phyloP scores from a whole-genome alignment of 2,113 vertebrate genomes.

The Prionailurus bengalensis region DNA sequence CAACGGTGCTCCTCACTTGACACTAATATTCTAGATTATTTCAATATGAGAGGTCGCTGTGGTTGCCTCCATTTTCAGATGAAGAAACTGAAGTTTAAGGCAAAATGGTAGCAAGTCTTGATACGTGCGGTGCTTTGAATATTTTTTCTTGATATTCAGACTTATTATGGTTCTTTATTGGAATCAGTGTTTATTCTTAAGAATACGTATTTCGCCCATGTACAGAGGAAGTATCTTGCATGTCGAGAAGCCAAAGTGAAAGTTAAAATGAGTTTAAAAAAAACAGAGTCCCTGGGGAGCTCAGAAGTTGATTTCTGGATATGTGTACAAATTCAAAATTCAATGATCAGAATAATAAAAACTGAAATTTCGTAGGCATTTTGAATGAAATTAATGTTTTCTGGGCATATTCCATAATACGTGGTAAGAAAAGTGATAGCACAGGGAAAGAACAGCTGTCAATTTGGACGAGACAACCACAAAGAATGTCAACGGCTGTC shows the following conservation, averaged over 20 bases:
- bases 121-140: neutral
- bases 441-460: neutral
- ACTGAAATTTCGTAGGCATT: neutral
- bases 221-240: neutral
- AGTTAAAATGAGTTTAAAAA: neutral
- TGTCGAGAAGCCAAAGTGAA: slow-evolving; percentile 32
- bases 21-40: neutral
- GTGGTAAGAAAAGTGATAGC: neutral
- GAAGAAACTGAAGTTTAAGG: neutral
- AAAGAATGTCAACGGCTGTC: slow-evolving; percentile 38
- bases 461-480: neutral
- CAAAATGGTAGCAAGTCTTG: neutral
- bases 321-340: slow-evolving; percentile 10
- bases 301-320: neutral
- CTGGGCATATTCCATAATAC: neutral
- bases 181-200: slow-evolving; percentile 1
- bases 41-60: neutral
- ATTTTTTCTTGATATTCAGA: neutral
- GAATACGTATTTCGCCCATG: neutral
- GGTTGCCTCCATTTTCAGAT: neutral
- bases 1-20: neutral
- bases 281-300: neutral
- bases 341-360: neutral
- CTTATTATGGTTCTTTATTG: neutral
- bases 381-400: slow-evolving; percentile 25